phyloP scores from a whole-genome alignment of 2,888 invertebrate genomes.

The Sipha maydis region DNA sequence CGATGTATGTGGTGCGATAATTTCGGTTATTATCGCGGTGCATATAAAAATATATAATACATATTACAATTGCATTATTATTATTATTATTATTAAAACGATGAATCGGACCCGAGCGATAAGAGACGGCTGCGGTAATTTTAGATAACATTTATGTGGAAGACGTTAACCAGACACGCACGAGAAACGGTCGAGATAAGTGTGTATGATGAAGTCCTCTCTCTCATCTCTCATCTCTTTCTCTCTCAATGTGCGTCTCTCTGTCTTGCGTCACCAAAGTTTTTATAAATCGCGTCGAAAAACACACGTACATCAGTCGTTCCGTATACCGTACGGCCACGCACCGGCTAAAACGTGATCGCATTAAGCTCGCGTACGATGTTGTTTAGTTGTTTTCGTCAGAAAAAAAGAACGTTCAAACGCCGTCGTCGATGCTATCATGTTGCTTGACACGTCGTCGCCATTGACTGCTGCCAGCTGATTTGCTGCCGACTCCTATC shows the following conservation, averaged over 20 bases:
- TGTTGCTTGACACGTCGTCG: slow-evolving; percentile 20
- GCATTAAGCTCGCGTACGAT: neutral
- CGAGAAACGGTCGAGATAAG: neutral
- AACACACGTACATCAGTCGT: slow-evolving; percentile 20
- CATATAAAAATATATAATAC: neutral
- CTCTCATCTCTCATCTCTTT: neutral
- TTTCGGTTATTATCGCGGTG: neutral
- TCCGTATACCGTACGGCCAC: neutral
- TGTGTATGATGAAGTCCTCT: neutral
- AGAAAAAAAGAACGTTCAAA: neutral
- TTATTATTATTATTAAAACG: too few species aligned
- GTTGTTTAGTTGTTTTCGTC: neutral
- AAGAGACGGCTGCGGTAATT: neutral
- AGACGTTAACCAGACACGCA: neutral
- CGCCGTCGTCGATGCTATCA: neutral
- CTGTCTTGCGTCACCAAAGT: neutral
- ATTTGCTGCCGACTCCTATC: too few species aligned
- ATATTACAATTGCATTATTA: neutral
- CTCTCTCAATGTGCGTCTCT: neutral
- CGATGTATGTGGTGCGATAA: neutral
- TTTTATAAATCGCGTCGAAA: neutral
- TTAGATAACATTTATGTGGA: neutral
- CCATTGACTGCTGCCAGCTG: neutral
- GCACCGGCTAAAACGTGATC: slow-evolving; percentile 30
- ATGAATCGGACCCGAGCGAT: neutral